These are phyloP conservation scores for Ametastegia equiseti DNA, from an alignment of 2,888 invertebrate species.

Conservation along the genomic window DNA sequence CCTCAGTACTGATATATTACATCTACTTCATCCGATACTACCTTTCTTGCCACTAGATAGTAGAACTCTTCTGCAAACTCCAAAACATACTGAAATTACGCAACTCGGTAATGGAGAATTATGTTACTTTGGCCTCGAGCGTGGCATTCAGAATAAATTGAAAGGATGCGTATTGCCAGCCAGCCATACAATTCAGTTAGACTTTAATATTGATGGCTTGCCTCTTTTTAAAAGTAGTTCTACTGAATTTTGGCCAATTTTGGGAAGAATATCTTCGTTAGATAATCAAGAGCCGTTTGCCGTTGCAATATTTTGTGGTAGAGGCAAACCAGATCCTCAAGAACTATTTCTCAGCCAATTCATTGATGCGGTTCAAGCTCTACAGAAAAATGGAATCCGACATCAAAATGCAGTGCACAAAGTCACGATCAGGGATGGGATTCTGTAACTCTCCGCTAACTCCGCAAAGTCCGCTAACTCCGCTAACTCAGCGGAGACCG, in stretches of 20 bases:
- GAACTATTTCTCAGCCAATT: neutral
- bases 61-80: neutral
- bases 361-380: neutral
- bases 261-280: neutral
- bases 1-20: neutral
- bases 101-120: neutral
- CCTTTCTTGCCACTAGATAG: neutral
- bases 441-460: no score
- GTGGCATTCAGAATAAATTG: neutral
- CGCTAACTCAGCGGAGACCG: no score
- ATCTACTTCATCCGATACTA: neutral
- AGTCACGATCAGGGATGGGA: no score
- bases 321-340: neutral
- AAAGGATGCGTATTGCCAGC: neutral
- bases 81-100: neutral
- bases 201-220: slow-evolving; percentile 32
- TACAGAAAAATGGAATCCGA: neutral
- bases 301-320: neutral
- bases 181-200: neutral
- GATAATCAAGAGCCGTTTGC: slow-evolving; percentile 1
- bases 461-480: no score
- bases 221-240: slow-evolving; percentile 19
- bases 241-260: neutral
- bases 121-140: neutral
- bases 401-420: neutral